These are phyloP conservation scores for Deilephila elpenor DNA, from an alignment of 2,888 invertebrate species.

Conservation along the genomic window DNA sequence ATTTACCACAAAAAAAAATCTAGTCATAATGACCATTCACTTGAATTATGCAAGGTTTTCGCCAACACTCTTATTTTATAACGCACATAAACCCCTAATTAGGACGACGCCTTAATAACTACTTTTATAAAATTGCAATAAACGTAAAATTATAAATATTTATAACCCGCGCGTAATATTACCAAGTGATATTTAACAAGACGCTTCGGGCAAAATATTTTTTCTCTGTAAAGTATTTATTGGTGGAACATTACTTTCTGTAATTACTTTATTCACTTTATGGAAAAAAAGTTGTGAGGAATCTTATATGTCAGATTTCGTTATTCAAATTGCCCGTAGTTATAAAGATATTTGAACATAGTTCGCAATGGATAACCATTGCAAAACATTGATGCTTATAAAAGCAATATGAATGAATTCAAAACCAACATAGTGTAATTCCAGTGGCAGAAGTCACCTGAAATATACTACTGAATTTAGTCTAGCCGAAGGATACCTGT, in stretches of 20 bases:
- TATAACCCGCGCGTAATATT: constrained; percentile 37
- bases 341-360: background rate
- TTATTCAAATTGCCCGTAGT: background rate
- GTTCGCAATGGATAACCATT: too few relatives aligned
- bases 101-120: constrained; percentile 49
- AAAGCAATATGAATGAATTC: too few relatives aligned
- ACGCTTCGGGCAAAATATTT: constrained; percentile 29
- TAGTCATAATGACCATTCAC: background rate
- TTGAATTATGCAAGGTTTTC: background rate
- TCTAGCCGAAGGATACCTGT: too few relatives aligned
- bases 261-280: constrained; percentile 11
- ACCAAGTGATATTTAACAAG: constrained; percentile 41
- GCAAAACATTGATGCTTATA: too few relatives aligned
- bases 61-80: constrained; percentile 43
- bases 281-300: background rate
- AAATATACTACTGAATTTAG: too few relatives aligned
- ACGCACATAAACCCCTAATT: constrained; percentile 59
- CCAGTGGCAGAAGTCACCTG: too few relatives aligned
- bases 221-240: constrained; percentile 10
- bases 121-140: constrained; percentile 53
- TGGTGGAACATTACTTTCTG: constrained; percentile 6
- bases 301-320: background rate
- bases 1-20: too few relatives aligned
- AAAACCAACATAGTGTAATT: too few relatives aligned
- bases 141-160: constrained; percentile 55